phyloP scores from a whole-genome alignment of 64 coral and sea anemone species.

The Stichodactyla mertensii region DNA sequence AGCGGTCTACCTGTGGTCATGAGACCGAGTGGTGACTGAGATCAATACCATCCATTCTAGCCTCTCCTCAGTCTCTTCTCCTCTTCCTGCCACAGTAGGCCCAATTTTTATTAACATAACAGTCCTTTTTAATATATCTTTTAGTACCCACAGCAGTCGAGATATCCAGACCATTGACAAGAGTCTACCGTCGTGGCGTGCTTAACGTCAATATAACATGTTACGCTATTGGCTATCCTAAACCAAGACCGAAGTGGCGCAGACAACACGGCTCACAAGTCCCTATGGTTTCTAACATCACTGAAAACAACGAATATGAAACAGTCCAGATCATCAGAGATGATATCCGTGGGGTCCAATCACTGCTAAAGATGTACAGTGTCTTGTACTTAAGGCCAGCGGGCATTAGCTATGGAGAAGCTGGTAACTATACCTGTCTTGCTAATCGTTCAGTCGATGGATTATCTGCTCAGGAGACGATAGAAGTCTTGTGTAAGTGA shows the following conservation, averaged over 20 bases:
- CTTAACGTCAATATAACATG: conserved; percentile 22
- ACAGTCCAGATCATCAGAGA: conserved; percentile 18
- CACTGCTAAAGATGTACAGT: conserved; percentile 3
- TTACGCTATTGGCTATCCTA: conserved; percentile 32
- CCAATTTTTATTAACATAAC: neutral
- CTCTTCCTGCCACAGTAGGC: too few relatives aligned
- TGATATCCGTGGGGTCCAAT: neutral
- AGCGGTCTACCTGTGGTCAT: too few relatives aligned
- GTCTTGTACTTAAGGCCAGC: neutral
- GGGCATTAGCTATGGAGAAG: conserved; percentile 21
- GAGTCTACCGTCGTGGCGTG: neutral
- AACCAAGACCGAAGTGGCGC: conserved; percentile 7
- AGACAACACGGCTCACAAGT: neutral
- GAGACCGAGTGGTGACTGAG: too few relatives aligned
- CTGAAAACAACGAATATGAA: neutral
- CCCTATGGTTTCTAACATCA: neutral
- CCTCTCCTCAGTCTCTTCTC: too few relatives aligned
- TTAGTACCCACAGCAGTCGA: neutral
- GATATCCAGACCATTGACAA: neutral
- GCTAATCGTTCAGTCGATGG: neutral
- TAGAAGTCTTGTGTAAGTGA: conserved; percentile 34
- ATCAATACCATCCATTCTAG: too few relatives aligned
- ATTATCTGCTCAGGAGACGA: neutral
- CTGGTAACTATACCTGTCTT: conserved; percentile 32
- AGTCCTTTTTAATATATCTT: neutral